These are phyloP conservation scores for Spialia ferax DNA, from an alignment of 2,888 invertebrate species.

Conservation along the genomic window DNA sequence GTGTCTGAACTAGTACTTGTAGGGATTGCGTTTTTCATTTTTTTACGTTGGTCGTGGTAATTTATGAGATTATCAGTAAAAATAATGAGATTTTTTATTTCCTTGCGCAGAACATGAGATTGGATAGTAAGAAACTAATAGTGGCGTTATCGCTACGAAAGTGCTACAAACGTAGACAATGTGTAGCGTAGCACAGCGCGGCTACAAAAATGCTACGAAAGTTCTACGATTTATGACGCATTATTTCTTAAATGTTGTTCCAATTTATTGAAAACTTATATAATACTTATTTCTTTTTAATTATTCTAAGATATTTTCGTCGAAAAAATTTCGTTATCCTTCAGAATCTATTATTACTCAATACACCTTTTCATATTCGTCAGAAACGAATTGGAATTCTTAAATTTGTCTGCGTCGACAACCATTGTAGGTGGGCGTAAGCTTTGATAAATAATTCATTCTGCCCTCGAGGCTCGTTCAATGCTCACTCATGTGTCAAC, in stretches of 20 bases:
- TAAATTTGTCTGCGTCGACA: slow-evolving; percentile 33
- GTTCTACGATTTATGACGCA: no score
- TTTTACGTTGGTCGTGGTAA: no score
- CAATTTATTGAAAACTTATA: no score
- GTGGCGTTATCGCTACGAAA: no score
- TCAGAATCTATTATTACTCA: not conserved
- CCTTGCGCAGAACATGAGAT: no score
- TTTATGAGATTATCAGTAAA: not conserved
- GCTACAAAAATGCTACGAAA: not conserved
- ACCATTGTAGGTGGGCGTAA: slow-evolving; percentile 25
- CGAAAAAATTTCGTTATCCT: not conserved
- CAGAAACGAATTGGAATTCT: slow-evolving; percentile 9
- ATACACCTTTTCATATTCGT: not conserved
- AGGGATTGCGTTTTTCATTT: no score
- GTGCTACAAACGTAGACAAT: slow-evolving; percentile 1
- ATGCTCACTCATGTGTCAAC: slow-evolving; percentile 38
- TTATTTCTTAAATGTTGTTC: no score
- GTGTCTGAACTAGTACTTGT: no score
- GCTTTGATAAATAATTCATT: slow-evolving; percentile 38
- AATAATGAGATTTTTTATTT: no score
- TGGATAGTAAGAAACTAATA: no score
- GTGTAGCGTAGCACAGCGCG: not conserved
- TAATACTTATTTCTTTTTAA: no score
- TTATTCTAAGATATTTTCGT: not conserved
- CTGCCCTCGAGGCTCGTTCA: slow-evolving; percentile 32